phyloP scores from a whole-genome alignment of 2,888 invertebrate genomes.

The Scaptomyza caliginosa region DNA sequence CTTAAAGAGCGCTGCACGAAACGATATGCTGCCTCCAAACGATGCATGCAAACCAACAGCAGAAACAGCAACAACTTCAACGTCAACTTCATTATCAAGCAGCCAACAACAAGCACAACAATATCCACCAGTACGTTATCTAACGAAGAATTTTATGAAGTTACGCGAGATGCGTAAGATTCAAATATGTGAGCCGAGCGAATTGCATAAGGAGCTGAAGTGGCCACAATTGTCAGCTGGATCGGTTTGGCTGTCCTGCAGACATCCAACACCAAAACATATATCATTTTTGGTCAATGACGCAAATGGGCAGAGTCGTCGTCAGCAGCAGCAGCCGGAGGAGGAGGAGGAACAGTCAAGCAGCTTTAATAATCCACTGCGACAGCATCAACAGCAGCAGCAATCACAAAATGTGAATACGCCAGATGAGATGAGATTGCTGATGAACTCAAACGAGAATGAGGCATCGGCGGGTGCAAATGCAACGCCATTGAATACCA shows the following conservation, averaged over 20 bases:
- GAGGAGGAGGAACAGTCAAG: not conserved
- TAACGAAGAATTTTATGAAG: conserved; percentile 20
- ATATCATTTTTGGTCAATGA: not conserved
- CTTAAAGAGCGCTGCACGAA: not conserved
- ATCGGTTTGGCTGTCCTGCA: conserved; percentile 7
- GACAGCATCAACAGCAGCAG: conserved; percentile 16
- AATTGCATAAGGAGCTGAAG: not conserved
- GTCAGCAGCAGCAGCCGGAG: not conserved
- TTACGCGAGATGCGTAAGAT: conserved; percentile 13
- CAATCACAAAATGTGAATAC: conserved; percentile 18
- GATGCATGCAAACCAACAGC: not conserved
- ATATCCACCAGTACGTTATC: not conserved
- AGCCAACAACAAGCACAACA: not conserved
- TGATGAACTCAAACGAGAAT: conserved; percentile 4
- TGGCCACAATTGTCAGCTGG: conserved; percentile 18
- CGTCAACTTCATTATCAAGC: not conserved
- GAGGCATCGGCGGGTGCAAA: conserved; percentile 6
- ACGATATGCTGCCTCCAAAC: not conserved
- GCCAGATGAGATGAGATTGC: conserved; percentile 15
- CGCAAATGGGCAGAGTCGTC: not conserved
- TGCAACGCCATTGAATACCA: not conserved
- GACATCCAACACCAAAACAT: not conserved
- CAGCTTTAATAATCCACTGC: conserved; percentile 12
- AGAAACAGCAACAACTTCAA: not conserved
- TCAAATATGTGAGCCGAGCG: not conserved